These are phyloP conservation scores for Cotesia vestalis DNA, from an alignment of 1,140 invertebrate species.

Conservation along the genomic window DNA sequence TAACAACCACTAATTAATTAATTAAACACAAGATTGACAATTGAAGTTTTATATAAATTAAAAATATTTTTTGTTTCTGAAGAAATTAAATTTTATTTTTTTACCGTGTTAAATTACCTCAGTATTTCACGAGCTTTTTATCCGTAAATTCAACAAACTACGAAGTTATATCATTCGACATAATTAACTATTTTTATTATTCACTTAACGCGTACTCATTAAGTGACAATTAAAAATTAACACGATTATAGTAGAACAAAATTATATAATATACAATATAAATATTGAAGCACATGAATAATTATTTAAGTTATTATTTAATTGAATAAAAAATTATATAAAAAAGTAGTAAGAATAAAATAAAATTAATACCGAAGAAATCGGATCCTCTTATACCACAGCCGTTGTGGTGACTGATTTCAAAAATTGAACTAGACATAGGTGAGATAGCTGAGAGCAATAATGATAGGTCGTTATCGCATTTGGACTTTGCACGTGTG, in stretches of 20 bases:
- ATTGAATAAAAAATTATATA: no score
- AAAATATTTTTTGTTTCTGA: neutral
- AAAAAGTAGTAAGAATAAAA: neutral
- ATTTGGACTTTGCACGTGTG: slow-evolving; percentile 32
- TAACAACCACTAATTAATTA: no score
- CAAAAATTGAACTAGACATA: slow-evolving; percentile 30
- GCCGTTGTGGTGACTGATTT: slow-evolving; percentile 28
- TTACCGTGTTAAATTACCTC: slow-evolving; percentile 20
- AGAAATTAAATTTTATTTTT: neutral
- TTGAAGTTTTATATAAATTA: neutral
- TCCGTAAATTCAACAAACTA: slow-evolving; percentile 1
- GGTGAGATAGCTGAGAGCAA: slow-evolving; percentile 33
- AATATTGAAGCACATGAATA: neutral
- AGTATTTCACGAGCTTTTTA: slow-evolving; percentile 8
- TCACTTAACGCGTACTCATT: neutral
- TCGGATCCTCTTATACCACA: slow-evolving; percentile 23
- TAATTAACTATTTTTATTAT: neutral
- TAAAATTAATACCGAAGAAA: neutral
- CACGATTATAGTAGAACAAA: neutral
- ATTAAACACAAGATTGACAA: no score
- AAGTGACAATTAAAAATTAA: neutral
- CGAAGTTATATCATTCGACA: slow-evolving; percentile 2
- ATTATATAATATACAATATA: neutral
- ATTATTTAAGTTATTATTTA: no score
- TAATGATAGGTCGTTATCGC: slow-evolving; percentile 35